phyloP scores from a whole-genome alignment of 1,140 invertebrate species.

The Lepidurus apus region DNA sequence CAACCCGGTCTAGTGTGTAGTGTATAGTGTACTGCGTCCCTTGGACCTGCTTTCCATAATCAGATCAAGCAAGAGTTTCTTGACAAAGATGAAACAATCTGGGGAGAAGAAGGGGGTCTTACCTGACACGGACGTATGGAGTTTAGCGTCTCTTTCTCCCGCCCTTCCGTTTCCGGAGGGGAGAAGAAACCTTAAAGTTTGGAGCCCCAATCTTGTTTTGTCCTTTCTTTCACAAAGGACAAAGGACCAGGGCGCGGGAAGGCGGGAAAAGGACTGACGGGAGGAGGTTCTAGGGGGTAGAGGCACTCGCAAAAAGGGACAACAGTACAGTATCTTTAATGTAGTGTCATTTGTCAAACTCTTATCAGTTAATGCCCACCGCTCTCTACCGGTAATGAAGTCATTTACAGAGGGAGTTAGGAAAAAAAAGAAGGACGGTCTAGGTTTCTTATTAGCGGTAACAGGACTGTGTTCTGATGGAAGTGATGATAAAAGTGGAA shows the following conservation, averaged over 20 bases:
- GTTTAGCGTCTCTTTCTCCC: no score
- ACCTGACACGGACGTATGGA: background rate
- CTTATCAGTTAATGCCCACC: background rate
- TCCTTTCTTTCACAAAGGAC: background rate
- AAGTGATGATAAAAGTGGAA: background rate
- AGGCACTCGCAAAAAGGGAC: background rate
- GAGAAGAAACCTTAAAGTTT: background rate
- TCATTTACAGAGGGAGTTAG: background rate
- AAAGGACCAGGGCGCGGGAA: background rate
- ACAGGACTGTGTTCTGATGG: no score
- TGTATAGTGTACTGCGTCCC: background rate
- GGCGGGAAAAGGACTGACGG: background rate
- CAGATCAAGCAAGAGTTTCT: background rate
- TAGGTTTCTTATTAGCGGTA: no score
- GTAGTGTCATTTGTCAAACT: background rate
- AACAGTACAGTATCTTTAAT: background rate
- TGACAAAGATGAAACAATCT: constrained; percentile 22
- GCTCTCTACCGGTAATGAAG: constrained; percentile 13
- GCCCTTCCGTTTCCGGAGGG: no score
- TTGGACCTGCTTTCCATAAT: background rate
- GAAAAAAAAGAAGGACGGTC: background rate
- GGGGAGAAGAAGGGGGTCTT: background rate
- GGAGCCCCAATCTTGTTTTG: background rate
- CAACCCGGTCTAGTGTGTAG: background rate
- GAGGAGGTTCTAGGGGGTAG: no score